Conservation (phyloP, 92 coral and sea anemone species). For the Epizoanthus rinbou region DNA sequence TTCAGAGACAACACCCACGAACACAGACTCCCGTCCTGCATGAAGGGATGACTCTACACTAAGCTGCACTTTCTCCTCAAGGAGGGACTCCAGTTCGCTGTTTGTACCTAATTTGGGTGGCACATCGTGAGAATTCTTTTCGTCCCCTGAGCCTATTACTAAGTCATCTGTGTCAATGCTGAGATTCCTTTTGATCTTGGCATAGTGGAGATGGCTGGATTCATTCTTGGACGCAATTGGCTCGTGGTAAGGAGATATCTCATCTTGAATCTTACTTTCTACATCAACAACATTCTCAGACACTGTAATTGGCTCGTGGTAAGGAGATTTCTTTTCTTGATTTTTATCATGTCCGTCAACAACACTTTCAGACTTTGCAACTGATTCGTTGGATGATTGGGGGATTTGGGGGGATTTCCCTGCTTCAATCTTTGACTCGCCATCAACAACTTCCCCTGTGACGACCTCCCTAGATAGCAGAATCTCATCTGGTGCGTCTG, state of each 20-base stretch:
- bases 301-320: too few species aligned
- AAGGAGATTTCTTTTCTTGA: too few species aligned
- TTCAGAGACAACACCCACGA: neutral
- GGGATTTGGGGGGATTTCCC: too few species aligned
- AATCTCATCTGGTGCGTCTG: neutral
- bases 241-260: conserved; percentile 18
- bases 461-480: neutral
- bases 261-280: neutral
- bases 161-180: conserved; percentile 9
- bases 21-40: neutral
- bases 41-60: neutral
- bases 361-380: too few species aligned
- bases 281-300: neutral
- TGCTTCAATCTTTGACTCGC: too few species aligned
- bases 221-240: conserved; percentile 17
- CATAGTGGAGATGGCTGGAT: conserved; percentile 26
- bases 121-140: neutral
- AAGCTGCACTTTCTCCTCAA: conserved; percentile 30
- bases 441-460: too few species aligned
- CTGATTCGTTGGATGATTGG: too few species aligned
- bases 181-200: conserved; percentile 33
- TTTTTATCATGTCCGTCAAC: too few species aligned
- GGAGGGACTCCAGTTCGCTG: conserved; percentile 15
- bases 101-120: neutral
- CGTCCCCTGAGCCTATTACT: too few species aligned